Percentiles rank a stretch among this genome's conserved stretches.
These are phyloP conservation scores for Candoia aspera DNA, from an alignment of 2,113 vertebrate genomes.

Conservation along the genomic window DNA sequence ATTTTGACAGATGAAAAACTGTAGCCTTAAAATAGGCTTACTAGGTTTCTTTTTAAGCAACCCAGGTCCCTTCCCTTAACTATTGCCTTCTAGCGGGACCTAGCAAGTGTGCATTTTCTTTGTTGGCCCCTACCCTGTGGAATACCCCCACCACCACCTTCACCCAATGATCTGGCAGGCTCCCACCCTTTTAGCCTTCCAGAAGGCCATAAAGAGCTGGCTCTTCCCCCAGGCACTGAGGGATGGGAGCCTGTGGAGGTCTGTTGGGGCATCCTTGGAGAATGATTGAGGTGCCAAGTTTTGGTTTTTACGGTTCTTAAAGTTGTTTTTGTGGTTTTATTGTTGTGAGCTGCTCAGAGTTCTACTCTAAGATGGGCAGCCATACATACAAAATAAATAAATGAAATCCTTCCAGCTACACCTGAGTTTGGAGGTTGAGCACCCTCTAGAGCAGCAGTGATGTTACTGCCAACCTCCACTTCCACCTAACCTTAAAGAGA, in stretches of 20 bases:
- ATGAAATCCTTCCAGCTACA: too few relatives aligned
- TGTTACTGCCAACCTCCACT: background rate
- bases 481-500: background rate
- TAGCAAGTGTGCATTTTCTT: background rate
- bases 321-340: background rate
- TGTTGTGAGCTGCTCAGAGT: background rate
- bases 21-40: background rate
- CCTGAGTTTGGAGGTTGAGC: background rate
- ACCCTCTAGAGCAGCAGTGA: background rate
- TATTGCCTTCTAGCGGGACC: background rate
- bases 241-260: too few relatives aligned
- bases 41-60: background rate
- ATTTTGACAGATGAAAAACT: background rate
- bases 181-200: background rate
- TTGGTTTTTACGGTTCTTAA: too few relatives aligned
- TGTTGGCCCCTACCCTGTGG: background rate
- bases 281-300: too few relatives aligned
- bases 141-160: background rate
- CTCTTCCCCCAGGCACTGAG: background rate
- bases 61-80: background rate
- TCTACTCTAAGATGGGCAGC: background rate
- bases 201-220: background rate
- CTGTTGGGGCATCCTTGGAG: too few relatives aligned
- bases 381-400: background rate
- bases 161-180: background rate